phyloP scores from a whole-genome alignment of 2,797 vertebrate genomes.

The Tapera naevia region DNA sequence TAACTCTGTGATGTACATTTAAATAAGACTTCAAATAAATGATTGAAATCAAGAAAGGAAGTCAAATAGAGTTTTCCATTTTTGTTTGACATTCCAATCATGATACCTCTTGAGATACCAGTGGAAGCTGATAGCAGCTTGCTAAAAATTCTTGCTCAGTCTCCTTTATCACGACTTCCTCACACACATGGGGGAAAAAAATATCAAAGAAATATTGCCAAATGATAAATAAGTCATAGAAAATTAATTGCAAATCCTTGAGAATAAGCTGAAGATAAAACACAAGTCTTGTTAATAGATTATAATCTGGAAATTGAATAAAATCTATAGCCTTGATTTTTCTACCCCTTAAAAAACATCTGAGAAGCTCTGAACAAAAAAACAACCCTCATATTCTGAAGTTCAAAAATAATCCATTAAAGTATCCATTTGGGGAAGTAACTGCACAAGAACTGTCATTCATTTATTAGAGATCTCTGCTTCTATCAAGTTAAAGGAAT shows the following conservation, averaged over 20 bases:
- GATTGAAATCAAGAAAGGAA: neutral
- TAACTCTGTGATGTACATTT: neutral
- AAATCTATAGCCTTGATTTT: neutral
- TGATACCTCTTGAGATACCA: neutral
- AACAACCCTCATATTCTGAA: neutral
- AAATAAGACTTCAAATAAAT: neutral
- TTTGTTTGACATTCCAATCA: neutral
- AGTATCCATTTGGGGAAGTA: neutral
- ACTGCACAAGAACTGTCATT: neutral
- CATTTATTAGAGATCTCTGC: neutral
- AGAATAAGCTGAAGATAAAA: neutral
- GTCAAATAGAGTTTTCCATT: neutral
- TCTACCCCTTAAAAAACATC: neutral
- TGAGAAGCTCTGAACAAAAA: neutral
- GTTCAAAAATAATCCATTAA: neutral
- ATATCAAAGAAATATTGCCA: neutral
- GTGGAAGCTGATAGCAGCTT: neutral
- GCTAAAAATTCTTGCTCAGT: neutral
- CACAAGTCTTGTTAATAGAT: neutral
- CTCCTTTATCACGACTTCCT: neutral
- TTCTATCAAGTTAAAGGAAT: neutral
- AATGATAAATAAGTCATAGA: neutral
- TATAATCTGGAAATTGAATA: neutral
- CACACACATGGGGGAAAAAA: neutral
- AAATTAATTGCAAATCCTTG: neutral